Conservation (phyloP, 2,113 vertebrate genomes). For the Seriola quinqueradiata region DNA sequence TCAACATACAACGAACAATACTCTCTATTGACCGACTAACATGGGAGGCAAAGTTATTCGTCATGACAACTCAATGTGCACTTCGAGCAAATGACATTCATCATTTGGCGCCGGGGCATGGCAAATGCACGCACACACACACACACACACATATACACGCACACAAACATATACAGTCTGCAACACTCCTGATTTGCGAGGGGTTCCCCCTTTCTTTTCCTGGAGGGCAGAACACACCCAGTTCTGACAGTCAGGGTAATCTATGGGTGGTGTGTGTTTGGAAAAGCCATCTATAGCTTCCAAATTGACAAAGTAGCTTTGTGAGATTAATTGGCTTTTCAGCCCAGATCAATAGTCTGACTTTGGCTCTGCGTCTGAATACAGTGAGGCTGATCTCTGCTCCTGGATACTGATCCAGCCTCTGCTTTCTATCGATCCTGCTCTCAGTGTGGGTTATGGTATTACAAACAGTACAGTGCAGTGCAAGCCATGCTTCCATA, state of each 20-base stretch:
- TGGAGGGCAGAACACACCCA: conserved; percentile 23
- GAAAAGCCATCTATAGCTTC: conserved; percentile 39
- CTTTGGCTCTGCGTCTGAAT: conserved; percentile 59
- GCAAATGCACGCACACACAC: conserved; percentile 60
- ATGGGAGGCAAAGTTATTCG: conserved; percentile 75
- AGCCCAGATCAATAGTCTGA: conserved; percentile 67
- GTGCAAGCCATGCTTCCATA: background rate
- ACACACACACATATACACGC: conserved; percentile 21
- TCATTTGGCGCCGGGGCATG: conserved; percentile 78
- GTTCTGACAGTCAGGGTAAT: conserved; percentile 14
- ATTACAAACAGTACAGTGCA: conserved; percentile 1
- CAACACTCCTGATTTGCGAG: conserved; percentile 38
- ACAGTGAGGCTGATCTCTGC: conserved; percentile 45
- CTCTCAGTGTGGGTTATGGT: conserved; percentile 21
- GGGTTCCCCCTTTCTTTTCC: background rate
- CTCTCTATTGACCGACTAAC: conserved; percentile 67
- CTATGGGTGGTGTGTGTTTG: conserved; percentile 16
- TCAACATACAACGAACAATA: conserved; percentile 65
- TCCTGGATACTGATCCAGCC: conserved; percentile 54
- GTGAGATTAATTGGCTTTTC: conserved; percentile 63
- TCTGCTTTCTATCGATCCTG: conserved; percentile 53
- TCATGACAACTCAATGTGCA: conserved; percentile 74
- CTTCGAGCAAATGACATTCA: conserved; percentile 77
- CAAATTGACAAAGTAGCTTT: conserved; percentile 50
- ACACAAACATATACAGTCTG: conserved; percentile 18